Evolutionary conservation across 1,140 invertebrate species (phyloP).

Genomic region (Diorhabda elongata): DNA sequence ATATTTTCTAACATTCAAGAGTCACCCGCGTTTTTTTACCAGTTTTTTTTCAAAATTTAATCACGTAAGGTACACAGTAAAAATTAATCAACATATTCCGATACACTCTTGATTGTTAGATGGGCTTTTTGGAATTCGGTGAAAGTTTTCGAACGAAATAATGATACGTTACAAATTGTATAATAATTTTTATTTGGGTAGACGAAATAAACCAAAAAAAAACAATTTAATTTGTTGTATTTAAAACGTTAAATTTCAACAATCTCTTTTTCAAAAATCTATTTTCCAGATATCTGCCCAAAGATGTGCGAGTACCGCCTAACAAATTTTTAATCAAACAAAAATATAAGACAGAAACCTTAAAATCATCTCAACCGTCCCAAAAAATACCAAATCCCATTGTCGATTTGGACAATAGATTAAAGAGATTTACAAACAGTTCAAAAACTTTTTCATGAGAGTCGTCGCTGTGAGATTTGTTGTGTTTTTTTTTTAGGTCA

Average conservation of each 20-base stretch:
- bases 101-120: no score
- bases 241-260: no score
- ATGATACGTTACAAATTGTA: no score
- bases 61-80: no score
- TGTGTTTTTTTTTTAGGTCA: neutral
- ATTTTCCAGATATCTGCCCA: neutral
- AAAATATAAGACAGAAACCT: conserved; percentile 3
- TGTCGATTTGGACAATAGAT: neutral
- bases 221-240: no score
- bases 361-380: neutral
- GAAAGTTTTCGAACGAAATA: no score
- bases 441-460: conserved; percentile 1
- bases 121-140: no score
- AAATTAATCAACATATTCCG: no score
- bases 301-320: neutral
- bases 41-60: no score
- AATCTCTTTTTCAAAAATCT: neutral
- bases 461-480: conserved; percentile 1
- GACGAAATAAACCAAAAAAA: no score
- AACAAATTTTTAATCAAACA: neutral
- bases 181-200: no score
- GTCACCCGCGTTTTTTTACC: neutral
- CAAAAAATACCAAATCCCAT: neutral
- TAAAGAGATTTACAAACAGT: neutral
- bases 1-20: neutral